phyloP scores from a whole-genome alignment of 2,797 vertebrate genomes.

The Cichlasoma orientale region DNA sequence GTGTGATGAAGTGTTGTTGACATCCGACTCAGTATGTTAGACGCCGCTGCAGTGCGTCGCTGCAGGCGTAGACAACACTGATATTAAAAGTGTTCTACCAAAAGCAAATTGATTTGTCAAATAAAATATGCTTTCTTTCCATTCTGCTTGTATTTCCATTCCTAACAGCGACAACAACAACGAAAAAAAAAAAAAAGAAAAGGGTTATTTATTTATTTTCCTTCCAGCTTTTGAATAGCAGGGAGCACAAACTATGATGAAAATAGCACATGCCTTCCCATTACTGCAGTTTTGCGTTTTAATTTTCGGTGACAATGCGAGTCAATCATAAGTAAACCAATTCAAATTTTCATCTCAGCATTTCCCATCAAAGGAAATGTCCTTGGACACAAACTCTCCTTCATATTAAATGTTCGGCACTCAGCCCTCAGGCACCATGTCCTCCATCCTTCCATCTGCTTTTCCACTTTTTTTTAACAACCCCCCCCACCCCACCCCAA shows the following conservation, averaged over 20 bases:
- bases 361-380: constrained; percentile 37
- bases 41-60: constrained; percentile 47
- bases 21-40: constrained; percentile 57
- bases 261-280: not conserved
- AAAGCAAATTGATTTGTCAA: constrained; percentile 62
- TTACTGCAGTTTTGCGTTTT: constrained; percentile 19
- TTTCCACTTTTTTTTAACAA: not conserved
- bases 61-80: constrained; percentile 41
- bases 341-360: constrained; percentile 6
- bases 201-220: not conserved
- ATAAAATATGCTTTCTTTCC: constrained; percentile 71
- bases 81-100: constrained; percentile 58
- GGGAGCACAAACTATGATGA: not conserved
- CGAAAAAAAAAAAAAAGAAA: not conserved
- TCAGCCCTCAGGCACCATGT: constrained; percentile 31
- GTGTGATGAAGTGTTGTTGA: constrained; percentile 66
- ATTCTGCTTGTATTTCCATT: constrained; percentile 61
- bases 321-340: constrained; percentile 24
- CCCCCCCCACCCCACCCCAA: not conserved
- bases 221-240: not conserved
- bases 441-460: constrained; percentile 46
- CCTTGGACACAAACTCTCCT: constrained; percentile 30
- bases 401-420: constrained; percentile 51
- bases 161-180: not conserved
- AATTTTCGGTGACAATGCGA: constrained; percentile 21